Conservation (phyloP, 1,140 invertebrate genomes). For the Drosophila ananassae region DNA sequence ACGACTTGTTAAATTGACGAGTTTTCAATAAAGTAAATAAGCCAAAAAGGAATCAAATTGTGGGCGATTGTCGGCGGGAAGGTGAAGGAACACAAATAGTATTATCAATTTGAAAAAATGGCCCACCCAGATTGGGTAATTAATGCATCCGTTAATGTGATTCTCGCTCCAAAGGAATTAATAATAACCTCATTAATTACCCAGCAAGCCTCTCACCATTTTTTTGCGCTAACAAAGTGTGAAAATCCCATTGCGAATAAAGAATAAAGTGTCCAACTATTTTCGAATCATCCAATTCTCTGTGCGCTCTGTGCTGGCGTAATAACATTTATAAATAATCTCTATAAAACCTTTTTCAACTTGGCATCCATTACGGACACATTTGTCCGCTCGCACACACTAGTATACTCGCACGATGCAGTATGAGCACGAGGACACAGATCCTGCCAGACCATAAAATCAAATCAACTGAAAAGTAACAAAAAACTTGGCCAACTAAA, state of each 20-base stretch:
- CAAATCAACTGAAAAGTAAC: conserved; percentile 52
- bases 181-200: not conserved
- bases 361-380: conserved; percentile 50
- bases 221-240: conserved; percentile 1
- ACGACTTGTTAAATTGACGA: not conserved
- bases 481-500: conserved; percentile 68
- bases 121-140: not conserved
- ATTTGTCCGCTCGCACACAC: conserved; percentile 32
- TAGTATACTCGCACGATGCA: not conserved
- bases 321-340: conserved; percentile 55
- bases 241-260: conserved; percentile 13
- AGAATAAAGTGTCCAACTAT: conserved; percentile 5
- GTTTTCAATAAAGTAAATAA: conserved; percentile 1
- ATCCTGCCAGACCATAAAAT: conserved; percentile 48
- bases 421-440: conserved; percentile 18
- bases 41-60: not conserved
- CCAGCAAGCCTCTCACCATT: not conserved
- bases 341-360: conserved; percentile 50
- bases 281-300: conserved; percentile 22
- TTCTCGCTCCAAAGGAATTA: not conserved
- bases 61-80: too few relatives aligned
- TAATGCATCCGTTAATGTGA: not conserved
- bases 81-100: too few relatives aligned
- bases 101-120: not conserved
- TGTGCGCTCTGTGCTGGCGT: conserved; percentile 15